These are phyloP conservation scores for Neopipo cinnamomea DNA, from an alignment of 2,113 vertebrate species.

Conservation along the genomic window DNA sequence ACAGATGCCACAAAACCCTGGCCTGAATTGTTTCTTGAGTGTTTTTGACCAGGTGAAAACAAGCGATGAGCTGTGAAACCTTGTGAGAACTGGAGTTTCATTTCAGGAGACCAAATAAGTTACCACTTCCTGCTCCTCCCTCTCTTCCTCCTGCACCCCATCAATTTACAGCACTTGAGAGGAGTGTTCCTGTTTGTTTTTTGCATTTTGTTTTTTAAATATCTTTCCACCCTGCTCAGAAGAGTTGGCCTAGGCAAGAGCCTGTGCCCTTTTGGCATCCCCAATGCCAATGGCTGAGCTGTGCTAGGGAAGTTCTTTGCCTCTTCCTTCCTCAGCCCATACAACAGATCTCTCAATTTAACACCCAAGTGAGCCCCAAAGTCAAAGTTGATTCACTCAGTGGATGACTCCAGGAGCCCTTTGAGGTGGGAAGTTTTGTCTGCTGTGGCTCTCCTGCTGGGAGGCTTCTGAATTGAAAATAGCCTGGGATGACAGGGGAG, in stretches of 20 bases:
- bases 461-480: neutral
- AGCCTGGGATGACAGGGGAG: neutral
- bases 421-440: neutral
- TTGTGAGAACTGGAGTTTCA: neutral
- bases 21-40: neutral
- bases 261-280: neutral
- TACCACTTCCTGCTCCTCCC: constrained; percentile 35
- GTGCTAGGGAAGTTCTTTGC: neutral
- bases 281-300: neutral
- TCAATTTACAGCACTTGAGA: neutral
- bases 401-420: neutral
- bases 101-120: constrained; percentile 5
- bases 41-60: neutral
- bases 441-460: neutral
- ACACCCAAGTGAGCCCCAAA: neutral
- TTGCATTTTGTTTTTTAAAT: neutral
- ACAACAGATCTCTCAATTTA: neutral
- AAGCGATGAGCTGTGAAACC: neutral
- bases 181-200: neutral
- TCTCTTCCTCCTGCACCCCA: neutral
- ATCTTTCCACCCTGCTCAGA: neutral
- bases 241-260: neutral
- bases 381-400: neutral
- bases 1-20: neutral
- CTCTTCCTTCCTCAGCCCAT: neutral